Conservation (phyloP, 2,888 invertebrate species). For the Ophraella communa region DNA sequence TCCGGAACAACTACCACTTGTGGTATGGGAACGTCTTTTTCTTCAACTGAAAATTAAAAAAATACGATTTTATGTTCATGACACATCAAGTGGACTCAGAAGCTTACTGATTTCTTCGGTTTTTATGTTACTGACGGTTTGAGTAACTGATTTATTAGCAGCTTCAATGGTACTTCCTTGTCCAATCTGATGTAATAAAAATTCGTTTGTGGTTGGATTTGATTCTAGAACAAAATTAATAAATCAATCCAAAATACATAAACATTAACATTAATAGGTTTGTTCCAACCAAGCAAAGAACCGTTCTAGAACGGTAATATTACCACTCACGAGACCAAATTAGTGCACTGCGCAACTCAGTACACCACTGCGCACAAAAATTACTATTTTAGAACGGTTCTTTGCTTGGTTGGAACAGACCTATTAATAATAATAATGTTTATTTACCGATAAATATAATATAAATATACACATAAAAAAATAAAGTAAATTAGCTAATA, state of each 20-base stretch:
- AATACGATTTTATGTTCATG: not conserved
- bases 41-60: constrained; percentile 37
- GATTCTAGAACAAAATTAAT: constrained; percentile 42
- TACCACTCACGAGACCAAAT: too few species aligned
- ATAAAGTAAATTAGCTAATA: too few species aligned
- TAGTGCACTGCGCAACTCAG: too few species aligned
- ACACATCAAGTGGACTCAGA: not conserved
- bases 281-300: too few species aligned
- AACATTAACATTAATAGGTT: too few species aligned
- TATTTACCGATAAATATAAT: too few species aligned
- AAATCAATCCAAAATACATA: constrained; percentile 2
- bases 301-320: too few species aligned
- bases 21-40: constrained; percentile 43
- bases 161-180: constrained; percentile 30
- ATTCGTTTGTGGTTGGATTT: constrained; percentile 46
- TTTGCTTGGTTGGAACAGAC: too few species aligned
- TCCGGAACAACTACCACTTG: constrained; percentile 65
- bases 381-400: too few species aligned
- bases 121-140: constrained; percentile 38
- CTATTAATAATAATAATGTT: too few species aligned
- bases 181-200: constrained; percentile 42
- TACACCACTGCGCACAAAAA: too few species aligned
- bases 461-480: too few species aligned
- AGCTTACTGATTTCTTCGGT: constrained; percentile 42
- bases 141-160: constrained; percentile 35